Base-by-base conservation (phyloP, 2,113 vertebrate species). In the Myotis davidii region DNA sequence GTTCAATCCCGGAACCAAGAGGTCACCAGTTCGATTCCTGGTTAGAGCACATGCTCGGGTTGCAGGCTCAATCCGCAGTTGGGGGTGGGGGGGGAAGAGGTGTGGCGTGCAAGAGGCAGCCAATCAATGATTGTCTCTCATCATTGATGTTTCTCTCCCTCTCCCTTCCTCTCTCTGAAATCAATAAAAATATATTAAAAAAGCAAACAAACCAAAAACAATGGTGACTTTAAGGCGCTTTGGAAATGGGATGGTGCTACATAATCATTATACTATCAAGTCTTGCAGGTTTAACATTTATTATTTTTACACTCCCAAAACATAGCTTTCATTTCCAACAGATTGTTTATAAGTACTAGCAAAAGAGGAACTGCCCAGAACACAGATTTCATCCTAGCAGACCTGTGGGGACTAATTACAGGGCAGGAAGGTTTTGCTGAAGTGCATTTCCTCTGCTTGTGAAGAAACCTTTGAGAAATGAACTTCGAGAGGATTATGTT, bases 361-460 rank as follows among this genome's bases (percentile, higher is more conserved):
- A 85, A 88, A 94, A 78, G 56, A 94, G 85, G 67, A 97, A 95
- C 85, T 92, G 39, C 52, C 16, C 6, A 39, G 52, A 92, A 42
- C 32, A 73, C 39, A 90, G 85, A 72, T 95, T 94, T 92, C 48
- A 78, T 29, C 27, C 59, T 18, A 34, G 45, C 45, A 97, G 45
- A 56, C 48, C 52, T 90, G 29, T 87, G 88, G 56, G 93, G 79
- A 69, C 21, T 73, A 72, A 37, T 23, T 73, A n/a, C 7, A 85
- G 52, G 89, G 70, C 37, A 85, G 88, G 85, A 90, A 96, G 65
- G 11, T 84, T 97, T 96, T 67, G 50, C 81, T 94, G 34, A 96
- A 90, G 90, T 69, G 32, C 12, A 27, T 86, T 95, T 96, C 77
- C n/a, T 92, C 61, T 54, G 23, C n/a, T 85, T 83, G 32, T 82